A percentile compares a stretch with the other conserved stretches of the same genome.
These are phyloP conservation scores for Zosterops borbonicus DNA, from an alignment of 2,113 vertebrate genomes.

Conservation along the genomic window DNA sequence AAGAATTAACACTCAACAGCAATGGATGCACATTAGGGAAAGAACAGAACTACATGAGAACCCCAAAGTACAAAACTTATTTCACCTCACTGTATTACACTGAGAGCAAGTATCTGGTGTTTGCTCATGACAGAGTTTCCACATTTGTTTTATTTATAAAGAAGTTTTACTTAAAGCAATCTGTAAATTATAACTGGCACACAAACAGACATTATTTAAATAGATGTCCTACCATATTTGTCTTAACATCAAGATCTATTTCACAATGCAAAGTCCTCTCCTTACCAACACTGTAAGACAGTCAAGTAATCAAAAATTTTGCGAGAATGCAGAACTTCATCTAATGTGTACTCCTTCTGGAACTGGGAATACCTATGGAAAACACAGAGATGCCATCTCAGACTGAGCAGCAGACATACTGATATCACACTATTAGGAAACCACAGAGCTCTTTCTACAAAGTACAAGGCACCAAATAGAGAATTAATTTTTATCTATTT, in stretches of 20 bases:
- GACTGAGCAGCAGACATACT: not conserved
- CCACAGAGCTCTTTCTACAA: not conserved
- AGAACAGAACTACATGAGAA: not conserved
- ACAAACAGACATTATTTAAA: not conserved
- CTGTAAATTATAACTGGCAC: not conserved
- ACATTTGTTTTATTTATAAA: not conserved
- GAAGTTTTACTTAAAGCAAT: not conserved
- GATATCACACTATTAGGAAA: not conserved
- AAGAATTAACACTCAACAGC: not conserved
- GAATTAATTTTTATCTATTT: not conserved
- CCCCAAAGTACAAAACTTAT: not conserved
- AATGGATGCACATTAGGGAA: not conserved
- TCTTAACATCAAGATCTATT: slow-evolving; percentile 22
- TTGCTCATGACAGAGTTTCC: not conserved
- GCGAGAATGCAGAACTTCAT: slow-evolving; percentile 85
- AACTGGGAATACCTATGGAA: slow-evolving; percentile 89
- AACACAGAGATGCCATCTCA: slow-evolving; percentile 10
- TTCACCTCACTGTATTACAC: not conserved
- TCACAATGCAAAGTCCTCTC: not conserved
- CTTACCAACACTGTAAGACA: slow-evolving; percentile 95
- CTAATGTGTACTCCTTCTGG: slow-evolving; percentile 87
- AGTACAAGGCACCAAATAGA: not conserved
- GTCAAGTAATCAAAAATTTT: slow-evolving; percentile 90
- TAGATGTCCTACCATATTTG: not conserved
- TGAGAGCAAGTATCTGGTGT: not conserved